Conservation (phyloP, 1,140 invertebrate species). For the Drosophila lini region DNA sequence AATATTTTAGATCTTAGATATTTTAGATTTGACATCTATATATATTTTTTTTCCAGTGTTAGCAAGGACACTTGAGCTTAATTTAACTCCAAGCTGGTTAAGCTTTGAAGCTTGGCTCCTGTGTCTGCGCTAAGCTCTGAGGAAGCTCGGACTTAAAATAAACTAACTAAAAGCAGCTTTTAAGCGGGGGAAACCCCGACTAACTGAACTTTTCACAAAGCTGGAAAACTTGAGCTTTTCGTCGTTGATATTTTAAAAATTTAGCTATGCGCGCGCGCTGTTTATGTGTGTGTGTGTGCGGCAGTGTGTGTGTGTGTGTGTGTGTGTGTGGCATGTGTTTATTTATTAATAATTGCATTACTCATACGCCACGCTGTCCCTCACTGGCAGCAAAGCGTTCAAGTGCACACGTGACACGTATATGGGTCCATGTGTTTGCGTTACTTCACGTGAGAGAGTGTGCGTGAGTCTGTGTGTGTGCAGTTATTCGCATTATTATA, state of each 20-base stretch:
- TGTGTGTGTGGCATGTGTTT: slow-evolving; percentile 38
- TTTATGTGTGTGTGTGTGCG: not conserved
- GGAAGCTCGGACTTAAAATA: not conserved
- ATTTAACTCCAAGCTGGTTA: not conserved
- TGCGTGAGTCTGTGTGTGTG: not conserved
- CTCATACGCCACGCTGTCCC: slow-evolving; percentile 69
- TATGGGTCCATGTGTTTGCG: slow-evolving; percentile 5
- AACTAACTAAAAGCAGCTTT: not conserved
- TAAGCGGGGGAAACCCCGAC: not conserved
- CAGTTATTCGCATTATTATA: slow-evolving; percentile 70
- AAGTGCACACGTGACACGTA: slow-evolving; percentile 73
- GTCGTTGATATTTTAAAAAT: slow-evolving; percentile 1
- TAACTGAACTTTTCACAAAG: not conserved
- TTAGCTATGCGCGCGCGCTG: slow-evolving; percentile 1
- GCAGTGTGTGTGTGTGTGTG: slow-evolving; percentile 2
- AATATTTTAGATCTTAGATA: not conserved
- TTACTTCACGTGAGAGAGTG: slow-evolving; percentile 6
- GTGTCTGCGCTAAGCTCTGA: not conserved
- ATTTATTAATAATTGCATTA: slow-evolving; percentile 80
- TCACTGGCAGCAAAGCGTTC: slow-evolving; percentile 48
- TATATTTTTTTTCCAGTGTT: not conserved
- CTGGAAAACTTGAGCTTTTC: not conserved
- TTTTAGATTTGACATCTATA: too few species aligned
- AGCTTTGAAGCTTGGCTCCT: slow-evolving; percentile 5
- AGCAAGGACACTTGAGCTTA: not conserved